phyloP scores from a whole-genome alignment of 2,888 invertebrate species.

The Cosmorhoe ocellata region DNA sequence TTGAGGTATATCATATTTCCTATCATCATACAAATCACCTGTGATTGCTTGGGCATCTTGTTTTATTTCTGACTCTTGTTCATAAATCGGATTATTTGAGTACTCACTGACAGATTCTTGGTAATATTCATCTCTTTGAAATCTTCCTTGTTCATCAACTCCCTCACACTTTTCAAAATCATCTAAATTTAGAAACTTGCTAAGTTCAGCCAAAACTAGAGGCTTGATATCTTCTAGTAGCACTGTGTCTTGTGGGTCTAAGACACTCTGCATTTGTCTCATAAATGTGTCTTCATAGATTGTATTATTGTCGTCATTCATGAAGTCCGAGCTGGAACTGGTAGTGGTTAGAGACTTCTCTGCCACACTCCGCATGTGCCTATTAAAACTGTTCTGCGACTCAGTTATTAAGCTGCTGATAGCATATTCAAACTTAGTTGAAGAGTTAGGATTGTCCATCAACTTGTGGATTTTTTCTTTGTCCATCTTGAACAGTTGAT shows the following conservation, averaged over 20 bases:
- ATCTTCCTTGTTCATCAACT: constrained; percentile 36
- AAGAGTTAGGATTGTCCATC: constrained; percentile 76
- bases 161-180: constrained; percentile 54
- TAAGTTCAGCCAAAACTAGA: constrained; percentile 82
- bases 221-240: constrained; percentile 82
- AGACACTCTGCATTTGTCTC: constrained; percentile 84
- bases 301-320: constrained; percentile 83
- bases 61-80: constrained; percentile 30
- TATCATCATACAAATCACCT: constrained; percentile 20
- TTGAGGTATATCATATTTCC: constrained; percentile 27
- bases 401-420: constrained; percentile 76
- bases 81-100: constrained; percentile 37
- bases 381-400: constrained; percentile 74
- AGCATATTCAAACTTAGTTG: constrained; percentile 78
- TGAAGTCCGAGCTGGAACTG: constrained; percentile 69
- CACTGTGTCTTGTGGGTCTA: constrained; percentile 82
- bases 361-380: constrained; percentile 70
- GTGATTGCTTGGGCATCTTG: constrained; percentile 25
- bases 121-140: constrained; percentile 39
- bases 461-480: constrained; percentile 75
- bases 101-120: constrained; percentile 37
- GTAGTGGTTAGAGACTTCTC: constrained; percentile 65
- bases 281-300: constrained; percentile 89
- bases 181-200: constrained; percentile 77
- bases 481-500: constrained; percentile 77